Evolutionary conservation across 2,797 vertebrate species (phyloP).

Genomic region (Antennarius maculatus): DNA sequence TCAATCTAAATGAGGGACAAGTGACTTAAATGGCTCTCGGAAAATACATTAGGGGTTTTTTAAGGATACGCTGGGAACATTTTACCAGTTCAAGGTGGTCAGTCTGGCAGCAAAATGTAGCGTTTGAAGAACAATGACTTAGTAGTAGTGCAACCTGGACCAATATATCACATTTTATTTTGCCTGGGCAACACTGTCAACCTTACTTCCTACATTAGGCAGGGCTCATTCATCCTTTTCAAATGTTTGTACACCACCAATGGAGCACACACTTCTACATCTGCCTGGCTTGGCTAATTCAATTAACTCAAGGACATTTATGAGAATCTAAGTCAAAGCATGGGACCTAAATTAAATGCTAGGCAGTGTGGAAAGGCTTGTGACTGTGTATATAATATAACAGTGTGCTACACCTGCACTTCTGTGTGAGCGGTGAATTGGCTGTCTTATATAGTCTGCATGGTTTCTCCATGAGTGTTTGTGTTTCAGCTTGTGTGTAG

Average conservation of each 20-base stretch:
- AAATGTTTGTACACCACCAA: constrained; percentile 18
- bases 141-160: constrained; percentile 3
- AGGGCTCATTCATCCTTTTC: constrained; percentile 42
- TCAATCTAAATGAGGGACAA: constrained; percentile 18
- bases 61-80: constrained; percentile 7
- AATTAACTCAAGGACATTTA: constrained; percentile 61
- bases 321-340: constrained; percentile 58
- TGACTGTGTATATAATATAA: constrained; percentile 5
- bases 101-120: background rate
- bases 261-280: constrained; percentile 43
- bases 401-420: constrained; percentile 16
- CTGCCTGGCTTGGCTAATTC: constrained; percentile 57
- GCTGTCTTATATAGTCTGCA: constrained; percentile 4
- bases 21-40: constrained; percentile 14
- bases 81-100: constrained; percentile 10
- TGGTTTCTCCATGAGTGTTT: background rate
- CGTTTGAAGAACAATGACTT: background rate
- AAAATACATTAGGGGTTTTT: constrained; percentile 16
- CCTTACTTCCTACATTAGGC: constrained; percentile 8
- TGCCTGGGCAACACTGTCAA: constrained; percentile 11
- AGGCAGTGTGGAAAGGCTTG: constrained; percentile 15
- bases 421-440: constrained; percentile 29
- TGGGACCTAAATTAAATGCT: constrained; percentile 65
- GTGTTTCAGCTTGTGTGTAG: background rate
- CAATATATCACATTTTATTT: constrained; percentile 23